Evolutionary conservation across 2,888 invertebrate genomes (phyloP).

Genomic region (Drosophila imparisetae): DNA sequence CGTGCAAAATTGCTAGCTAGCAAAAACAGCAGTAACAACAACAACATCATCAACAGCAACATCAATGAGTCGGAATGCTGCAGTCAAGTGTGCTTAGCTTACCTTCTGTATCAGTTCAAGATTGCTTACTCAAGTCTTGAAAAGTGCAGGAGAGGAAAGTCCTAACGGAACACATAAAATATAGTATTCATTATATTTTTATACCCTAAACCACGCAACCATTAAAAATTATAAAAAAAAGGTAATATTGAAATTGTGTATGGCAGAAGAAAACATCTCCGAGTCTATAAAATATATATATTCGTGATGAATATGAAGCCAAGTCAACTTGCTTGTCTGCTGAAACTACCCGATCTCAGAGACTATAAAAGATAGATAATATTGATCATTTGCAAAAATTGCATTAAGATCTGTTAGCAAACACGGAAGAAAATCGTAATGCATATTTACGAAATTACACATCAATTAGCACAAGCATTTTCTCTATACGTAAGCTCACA

Average conservation of each 20-base stretch:
- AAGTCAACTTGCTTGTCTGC: background rate
- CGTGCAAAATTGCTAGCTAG: constrained; percentile 70
- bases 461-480: background rate
- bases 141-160: background rate
- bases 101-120: constrained; percentile 7
- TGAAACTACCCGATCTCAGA: background rate
- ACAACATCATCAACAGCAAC: background rate
- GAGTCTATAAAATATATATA: background rate
- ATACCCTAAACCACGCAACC: background rate
- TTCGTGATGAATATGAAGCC: background rate
- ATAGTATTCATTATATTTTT: background rate
- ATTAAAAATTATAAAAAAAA: background rate
- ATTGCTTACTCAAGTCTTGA: background rate
- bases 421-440: background rate
- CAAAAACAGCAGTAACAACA: constrained; percentile 21
- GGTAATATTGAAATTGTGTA: background rate
- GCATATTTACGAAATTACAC: background rate
- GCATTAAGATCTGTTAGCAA: background rate
- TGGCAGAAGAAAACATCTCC: background rate
- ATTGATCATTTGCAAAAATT: background rate
- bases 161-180: background rate
- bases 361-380: background rate
- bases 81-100: constrained; percentile 41
- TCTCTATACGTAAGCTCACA: background rate
- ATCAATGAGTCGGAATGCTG: constrained; percentile 14